A percentile compares a stretch with the other conserved stretches of the same genome.
Evolutionary conservation across 64 coral and sea anemone genomes (phyloP).

Genomic region (Orbicella faveolata): DNA sequence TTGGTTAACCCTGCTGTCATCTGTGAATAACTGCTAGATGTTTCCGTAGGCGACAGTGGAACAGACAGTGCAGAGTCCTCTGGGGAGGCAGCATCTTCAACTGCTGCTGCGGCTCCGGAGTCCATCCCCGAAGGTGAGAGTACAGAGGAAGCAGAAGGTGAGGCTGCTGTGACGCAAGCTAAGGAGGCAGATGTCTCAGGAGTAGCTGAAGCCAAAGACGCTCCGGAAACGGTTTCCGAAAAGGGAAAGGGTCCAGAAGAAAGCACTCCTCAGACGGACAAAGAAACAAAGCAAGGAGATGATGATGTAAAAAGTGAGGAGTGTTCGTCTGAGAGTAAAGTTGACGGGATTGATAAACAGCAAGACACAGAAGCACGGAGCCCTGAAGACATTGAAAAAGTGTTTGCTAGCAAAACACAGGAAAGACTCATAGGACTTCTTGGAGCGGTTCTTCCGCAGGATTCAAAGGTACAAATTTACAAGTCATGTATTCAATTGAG

Average conservation of each 20-base stretch:
- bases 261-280: background rate
- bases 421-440: conserved; percentile 88
- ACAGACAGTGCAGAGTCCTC: background rate
- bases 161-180: background rate
- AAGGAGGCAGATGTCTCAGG: background rate
- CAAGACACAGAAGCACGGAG: conserved; percentile 1
- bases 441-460: conserved; percentile 85
- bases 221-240: background rate
- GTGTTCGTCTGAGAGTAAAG: conserved; percentile 9
- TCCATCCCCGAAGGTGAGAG: background rate
- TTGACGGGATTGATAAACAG: background rate
- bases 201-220: background rate
- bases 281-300: background rate
- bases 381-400: conserved; percentile 63
- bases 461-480: conserved; percentile 70
- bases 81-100: background rate
- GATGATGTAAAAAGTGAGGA: background rate
- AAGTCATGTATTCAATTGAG: no score
- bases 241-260: background rate
- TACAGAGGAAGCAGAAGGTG: background rate
- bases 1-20: background rate
- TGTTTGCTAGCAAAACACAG: conserved; percentile 73
- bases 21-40: background rate
- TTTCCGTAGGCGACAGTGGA: background rate
- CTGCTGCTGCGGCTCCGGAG: background rate